Evolutionary conservation across 2,113 vertebrate species (phyloP), one percentile per base, ranked within the genome.

Genomic region (Coracopsis vasa): DNA sequence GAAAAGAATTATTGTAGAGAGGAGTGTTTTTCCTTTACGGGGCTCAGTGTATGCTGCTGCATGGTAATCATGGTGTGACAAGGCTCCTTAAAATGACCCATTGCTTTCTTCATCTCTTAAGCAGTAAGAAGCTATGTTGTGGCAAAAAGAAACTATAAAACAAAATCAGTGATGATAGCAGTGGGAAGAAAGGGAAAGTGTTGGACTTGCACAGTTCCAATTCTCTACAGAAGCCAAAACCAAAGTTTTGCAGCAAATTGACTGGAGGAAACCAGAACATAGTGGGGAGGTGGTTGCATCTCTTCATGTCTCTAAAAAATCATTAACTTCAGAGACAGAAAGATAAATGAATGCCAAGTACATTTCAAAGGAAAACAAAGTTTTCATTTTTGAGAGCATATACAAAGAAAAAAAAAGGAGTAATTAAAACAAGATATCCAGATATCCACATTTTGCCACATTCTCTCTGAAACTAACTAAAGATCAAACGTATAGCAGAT

Each of bases 381-480:
- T 25, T 54, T 70, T 86, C 27, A 75, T 72, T 94, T 75, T 81
- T 90, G 11, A 74, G n/a, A 77, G 9, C 11, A 33, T 53, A 60
- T 95, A 84, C 24, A 28, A 80, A 72, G 18, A 17, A n/a, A 81
- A 19, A 23, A 19, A 47, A 51, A 65, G 67, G 44, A 74, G 25
- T 56, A 88, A 94, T 89, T 86, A 95, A 95, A 85, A 73, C 44
- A 80, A 81, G 86, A 77, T 53, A 65, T 41, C 44, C 25, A 48
- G 31, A 48, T 33, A 61, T 54, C 5, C 33, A 85, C 64, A 86
- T 94, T 96, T 94, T 80, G 60, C 66, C 7, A 78, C 9, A 65
- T 97, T 86, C 45, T 96, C n/a, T 88, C 80, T 96, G 70, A 93
- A 96, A 95, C 56, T 89, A 95, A 77, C 54, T 44, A 31, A 93